Percentiles rank a stretch among this genome's conserved stretches.
phyloP scores from a whole-genome alignment of 2,888 invertebrate species.

The Nemurella pictetii region DNA sequence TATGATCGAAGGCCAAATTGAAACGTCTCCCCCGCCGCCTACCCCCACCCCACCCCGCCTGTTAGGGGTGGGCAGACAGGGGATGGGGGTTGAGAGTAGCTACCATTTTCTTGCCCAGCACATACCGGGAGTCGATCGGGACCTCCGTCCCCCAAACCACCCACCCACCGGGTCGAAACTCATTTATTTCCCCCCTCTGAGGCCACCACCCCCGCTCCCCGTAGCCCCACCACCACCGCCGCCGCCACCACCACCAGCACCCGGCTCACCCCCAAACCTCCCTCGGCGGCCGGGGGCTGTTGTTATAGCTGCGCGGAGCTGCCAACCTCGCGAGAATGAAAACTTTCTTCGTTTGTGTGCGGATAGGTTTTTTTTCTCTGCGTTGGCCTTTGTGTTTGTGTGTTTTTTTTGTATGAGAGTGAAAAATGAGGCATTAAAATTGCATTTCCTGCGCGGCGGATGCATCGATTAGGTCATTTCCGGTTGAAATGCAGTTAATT shows the following conservation, averaged over 20 bases:
- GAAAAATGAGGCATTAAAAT: background rate
- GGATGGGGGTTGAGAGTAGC: background rate
- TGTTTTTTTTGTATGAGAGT: background rate
- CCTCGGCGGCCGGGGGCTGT: slow-evolving; percentile 29
- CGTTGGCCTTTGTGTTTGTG: background rate
- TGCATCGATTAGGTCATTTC: background rate
- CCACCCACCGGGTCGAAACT: slow-evolving; percentile 36
- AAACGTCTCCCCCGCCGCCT: too few species aligned
- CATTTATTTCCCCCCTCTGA: slow-evolving; percentile 34
- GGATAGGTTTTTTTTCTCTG: background rate
- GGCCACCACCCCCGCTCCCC: slow-evolving; percentile 23
- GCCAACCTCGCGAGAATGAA: slow-evolving; percentile 23
- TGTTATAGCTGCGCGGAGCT: slow-evolving; percentile 29
- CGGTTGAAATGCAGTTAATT: too few species aligned
- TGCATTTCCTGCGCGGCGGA: background rate
- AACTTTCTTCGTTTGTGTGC: background rate
- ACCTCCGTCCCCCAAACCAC: slow-evolving; percentile 36
- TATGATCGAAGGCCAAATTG: too few species aligned
- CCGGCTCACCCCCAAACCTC: slow-evolving; percentile 33
- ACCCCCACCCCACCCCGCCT: background rate
- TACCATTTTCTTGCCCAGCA: too few species aligned
- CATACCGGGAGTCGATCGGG: background rate
- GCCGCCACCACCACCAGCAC: too few species aligned
- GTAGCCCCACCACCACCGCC: too few species aligned
- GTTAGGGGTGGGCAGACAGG: too few species aligned